Base-by-base conservation (phyloP, 2,888 invertebrate species). In the Cephalotes varians region DNA sequence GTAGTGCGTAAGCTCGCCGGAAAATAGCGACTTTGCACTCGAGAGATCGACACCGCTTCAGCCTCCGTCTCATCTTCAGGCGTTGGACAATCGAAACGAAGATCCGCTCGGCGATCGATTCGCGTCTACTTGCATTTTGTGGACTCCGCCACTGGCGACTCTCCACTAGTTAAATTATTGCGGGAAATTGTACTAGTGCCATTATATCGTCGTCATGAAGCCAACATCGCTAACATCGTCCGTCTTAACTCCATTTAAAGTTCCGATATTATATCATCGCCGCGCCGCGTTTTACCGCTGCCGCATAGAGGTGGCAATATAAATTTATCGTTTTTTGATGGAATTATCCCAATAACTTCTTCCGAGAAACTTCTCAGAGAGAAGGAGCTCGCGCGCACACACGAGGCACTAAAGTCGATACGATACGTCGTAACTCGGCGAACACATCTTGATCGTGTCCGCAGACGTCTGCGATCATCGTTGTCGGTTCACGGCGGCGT, bases 301-400 rank as follows among this genome's bases (percentile, higher is more conserved):
- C 15, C 62, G 64, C 64, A 40, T 65, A 18, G 28, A 49, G 31
- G 44, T 12, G 21, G 21, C 73, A 21, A 44, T 58, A 31, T 73
- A 73, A 60, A 73, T 73, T 73, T 73, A 73, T 73, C 60, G 73
- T 34, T 44, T 34, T 47, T 47, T 62, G n/a, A 60, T 74, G 47
- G 34, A 74, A 74, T 74, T 62, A 74, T 12, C 60, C 15, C 25
- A 21, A 21, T 47, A 74, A 60, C 47, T 47, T 60, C 9, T 18
- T 10, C 47, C 21, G 62, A 47, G 73, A 44, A 58, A 60, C 25
- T 47, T 44, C 31, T 31, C 49, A 34, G 40, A 62, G 15, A 25
- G 37, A 40, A 12, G 40, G 21, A 40, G 21, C 12, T 21, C 12
- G 15, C 12, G 37, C 12, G 15, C 25, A 18, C 15, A 21, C 15